A percentile compares a stretch with the other conserved stretches of the same genome.
These are phyloP conservation scores for Meiosimyza decipiens DNA, from an alignment of 2,888 invertebrate species.

Conservation along the genomic window DNA sequence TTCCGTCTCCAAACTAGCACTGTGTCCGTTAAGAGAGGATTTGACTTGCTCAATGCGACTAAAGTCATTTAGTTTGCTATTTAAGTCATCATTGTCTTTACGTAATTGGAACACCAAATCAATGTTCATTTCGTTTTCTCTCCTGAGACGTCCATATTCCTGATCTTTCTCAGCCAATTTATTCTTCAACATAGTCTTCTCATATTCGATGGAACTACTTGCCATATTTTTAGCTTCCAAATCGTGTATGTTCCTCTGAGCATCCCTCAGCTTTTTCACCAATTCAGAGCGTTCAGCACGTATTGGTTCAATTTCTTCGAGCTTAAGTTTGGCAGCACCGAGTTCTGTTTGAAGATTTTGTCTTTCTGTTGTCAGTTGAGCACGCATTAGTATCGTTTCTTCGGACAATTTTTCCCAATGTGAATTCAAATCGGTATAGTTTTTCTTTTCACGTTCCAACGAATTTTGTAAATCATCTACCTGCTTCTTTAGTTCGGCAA, in stretches of 20 bases:
- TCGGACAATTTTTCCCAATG: conserved; percentile 87
- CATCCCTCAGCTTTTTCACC: conserved; percentile 56
- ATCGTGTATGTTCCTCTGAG: conserved; percentile 59
- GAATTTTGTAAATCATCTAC: conserved; percentile 76
- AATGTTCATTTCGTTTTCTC: conserved; percentile 75
- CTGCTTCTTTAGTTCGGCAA: conserved; percentile 70
- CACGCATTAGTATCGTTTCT: conserved; percentile 85
- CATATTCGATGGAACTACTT: conserved; percentile 68
- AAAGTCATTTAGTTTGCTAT: conserved; percentile 84
- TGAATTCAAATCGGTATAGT: conserved; percentile 81
- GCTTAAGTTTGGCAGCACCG: conserved; percentile 55
- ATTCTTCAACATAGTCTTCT: conserved; percentile 76
- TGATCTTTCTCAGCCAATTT: conserved; percentile 79
- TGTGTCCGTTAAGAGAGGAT: conserved; percentile 80
- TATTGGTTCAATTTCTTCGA: conserved; percentile 58
- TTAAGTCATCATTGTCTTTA: conserved; percentile 83
- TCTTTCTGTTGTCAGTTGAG: conserved; percentile 83
- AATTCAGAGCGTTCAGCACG: conserved; percentile 62
- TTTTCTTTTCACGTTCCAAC: conserved; percentile 75
- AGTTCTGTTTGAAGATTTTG: conserved; percentile 75
- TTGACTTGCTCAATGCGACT: conserved; percentile 87
- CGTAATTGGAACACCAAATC: conserved; percentile 80
- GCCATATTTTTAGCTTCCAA: conserved; percentile 58
- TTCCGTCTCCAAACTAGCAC: conserved; percentile 80
- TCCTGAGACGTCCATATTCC: conserved; percentile 77